Evolutionary conservation across 35 echinoderm and acorn worm species (phyloP).

Genomic region (Strongylocentrotus purpuratus): DNA sequence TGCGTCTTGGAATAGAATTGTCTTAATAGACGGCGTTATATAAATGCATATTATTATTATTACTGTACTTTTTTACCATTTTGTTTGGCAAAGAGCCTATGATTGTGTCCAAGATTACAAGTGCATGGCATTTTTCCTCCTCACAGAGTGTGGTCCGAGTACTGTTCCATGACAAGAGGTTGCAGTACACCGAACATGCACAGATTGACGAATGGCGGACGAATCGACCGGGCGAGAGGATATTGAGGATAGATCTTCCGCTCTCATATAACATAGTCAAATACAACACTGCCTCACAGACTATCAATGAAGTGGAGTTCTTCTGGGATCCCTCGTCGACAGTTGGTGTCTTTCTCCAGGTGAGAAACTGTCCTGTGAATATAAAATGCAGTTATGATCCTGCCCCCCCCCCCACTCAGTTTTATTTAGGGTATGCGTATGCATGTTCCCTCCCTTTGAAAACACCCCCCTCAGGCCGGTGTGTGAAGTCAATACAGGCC

Average conservation of each 20-base stretch:
- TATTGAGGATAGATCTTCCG: constrained; percentile 87
- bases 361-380: not conserved
- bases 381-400: too few species aligned
- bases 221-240: constrained; percentile 78
- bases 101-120: too few species aligned
- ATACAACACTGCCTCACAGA: constrained; percentile 57
- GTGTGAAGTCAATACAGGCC: too few species aligned
- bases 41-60: too few species aligned
- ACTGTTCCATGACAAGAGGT: constrained; percentile 87
- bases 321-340: constrained; percentile 84
- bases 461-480: too few species aligned
- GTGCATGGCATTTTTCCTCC: not conserved
- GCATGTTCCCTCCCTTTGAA: too few species aligned
- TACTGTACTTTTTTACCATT: too few species aligned
- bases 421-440: too few species aligned
- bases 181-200: constrained; percentile 85
- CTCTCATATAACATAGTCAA: constrained; percentile 82
- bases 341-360: constrained; percentile 77
- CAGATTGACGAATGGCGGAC: constrained; percentile 82
- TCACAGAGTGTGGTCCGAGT: constrained; percentile 88
- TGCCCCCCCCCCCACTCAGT: too few species aligned
- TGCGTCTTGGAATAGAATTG: too few species aligned
- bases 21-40: too few species aligned
- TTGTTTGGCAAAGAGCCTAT: too few species aligned
- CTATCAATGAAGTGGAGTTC: constrained; percentile 81